Evolutionary conservation across 2,888 invertebrate genomes (phyloP).

Genomic region (Clivina fossor): DNA sequence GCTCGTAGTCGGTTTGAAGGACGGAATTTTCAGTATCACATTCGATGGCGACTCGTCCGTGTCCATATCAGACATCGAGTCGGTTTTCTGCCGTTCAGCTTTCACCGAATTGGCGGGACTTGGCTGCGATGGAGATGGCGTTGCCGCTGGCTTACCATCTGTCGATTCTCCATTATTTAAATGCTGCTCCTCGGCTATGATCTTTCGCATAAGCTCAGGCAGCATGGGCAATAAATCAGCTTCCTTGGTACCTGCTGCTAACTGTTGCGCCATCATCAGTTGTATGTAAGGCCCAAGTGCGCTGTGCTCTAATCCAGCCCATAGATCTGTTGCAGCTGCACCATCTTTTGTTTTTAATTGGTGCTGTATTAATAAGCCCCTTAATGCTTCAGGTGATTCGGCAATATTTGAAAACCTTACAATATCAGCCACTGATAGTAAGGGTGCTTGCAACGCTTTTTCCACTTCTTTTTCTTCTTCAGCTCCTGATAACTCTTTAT

Average conservation of each 20-base stretch:
- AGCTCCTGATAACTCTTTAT: conserved; percentile 60
- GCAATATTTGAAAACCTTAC: conserved; percentile 59
- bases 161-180: conserved; percentile 45
- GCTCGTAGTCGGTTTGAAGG: conserved; percentile 71
- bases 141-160: conserved; percentile 33
- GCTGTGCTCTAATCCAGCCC: conserved; percentile 55
- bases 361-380: conserved; percentile 56
- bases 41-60: conserved; percentile 63
- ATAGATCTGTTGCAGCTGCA: conserved; percentile 43
- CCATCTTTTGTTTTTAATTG: conserved; percentile 53
- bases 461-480: conserved; percentile 64
- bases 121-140: conserved; percentile 43
- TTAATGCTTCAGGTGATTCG: conserved; percentile 57
- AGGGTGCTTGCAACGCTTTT: conserved; percentile 59
- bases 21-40: conserved; percentile 91
- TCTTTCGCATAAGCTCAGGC: conserved; percentile 60
- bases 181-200: conserved; percentile 60
- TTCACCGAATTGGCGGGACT: conserved; percentile 53
- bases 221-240: conserved; percentile 51
- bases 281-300: conserved; percentile 59
- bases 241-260: conserved; percentile 49
- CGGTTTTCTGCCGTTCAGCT: conserved; percentile 45
- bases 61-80: conserved; percentile 52
- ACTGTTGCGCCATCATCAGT: conserved; percentile 50
- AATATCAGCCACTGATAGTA: conserved; percentile 62